Base-by-base conservation (phyloP, 2,113 vertebrate genomes). In the Elgaria multicarinata region DNA sequence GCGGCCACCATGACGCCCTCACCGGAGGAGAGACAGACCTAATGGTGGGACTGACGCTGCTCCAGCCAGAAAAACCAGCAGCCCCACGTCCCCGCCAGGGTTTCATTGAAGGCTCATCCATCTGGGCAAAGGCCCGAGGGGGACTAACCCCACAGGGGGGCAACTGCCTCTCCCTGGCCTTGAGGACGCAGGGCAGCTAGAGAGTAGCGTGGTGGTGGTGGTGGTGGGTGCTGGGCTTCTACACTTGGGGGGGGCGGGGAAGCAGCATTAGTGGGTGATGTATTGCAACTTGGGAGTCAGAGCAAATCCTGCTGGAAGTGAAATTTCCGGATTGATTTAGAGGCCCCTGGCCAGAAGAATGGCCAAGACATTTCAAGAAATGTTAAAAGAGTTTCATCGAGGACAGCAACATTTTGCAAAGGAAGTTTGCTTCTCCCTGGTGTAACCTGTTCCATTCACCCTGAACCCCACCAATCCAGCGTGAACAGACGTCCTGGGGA, bases 31-130 rank as follows among this genome's bases (percentile, higher is more conserved):
- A 80, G 92, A 64, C 92, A 20, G 0, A 87, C 83, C 93, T 93
- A 94, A 94, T 93, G 95, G 93, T 89, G 92, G 69, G 50, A 77
- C 87, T 90, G 75, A 94, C 91, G 79, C 95, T 94, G 92, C 92
- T 95, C 91, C 92, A 94, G 93, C 94, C 95, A 92, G 95, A 95
- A 96, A 96, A 95, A 96, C 93, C 76, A 55, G 95, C 92, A 93
- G 93, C 77, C 87, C 92, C 90, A n/a, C 39, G 14, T 14, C 89
- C 91, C 90, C 62, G 90, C 69, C 79, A 92, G 83, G 10, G 91
- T 93, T 94, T 94, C 93, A 93, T 93, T 92, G 91, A 93, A 16
- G 36, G 86, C 64, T 88, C 91, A 91, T 94, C 89, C 84, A 91
- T 89, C 84, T 82, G 85, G 50, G 44, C 44, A 39, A 82, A 16